Base-by-base conservation (phyloP, 2,888 invertebrate species). In the Leptothorax acervorum region DNA sequence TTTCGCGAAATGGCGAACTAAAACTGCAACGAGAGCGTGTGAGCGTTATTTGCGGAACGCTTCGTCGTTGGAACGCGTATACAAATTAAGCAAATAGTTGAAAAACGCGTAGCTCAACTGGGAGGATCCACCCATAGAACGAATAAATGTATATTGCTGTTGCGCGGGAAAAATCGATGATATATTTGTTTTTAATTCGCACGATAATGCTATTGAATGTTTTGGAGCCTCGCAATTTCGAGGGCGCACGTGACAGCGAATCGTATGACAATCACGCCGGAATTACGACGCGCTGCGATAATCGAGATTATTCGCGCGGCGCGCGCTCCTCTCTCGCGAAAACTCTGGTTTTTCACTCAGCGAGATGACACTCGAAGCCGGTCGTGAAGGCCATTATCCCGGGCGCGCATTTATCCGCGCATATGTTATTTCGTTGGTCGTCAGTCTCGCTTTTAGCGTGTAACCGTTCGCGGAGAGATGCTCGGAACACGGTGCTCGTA, bases 51-150 rank as follows among this genome's bases (percentile, higher is more conserved):
- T 81, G 79, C 73, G 73, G 23, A 81, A 73, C 79, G 79, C 18
- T 62, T 73, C 39, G 51, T 60, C 48, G 60, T 18, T 39, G 60
- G 28, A 48, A 73, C 55, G 79, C 79, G 73, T 55, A 35, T 60
- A 81, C 73, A 81, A 81, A 81, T 81, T 81, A 81, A 81, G 60
- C 73, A 81, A 81, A 81, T 81, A 73, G 79, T 81, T 73, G 73
- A 73, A 81, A 35, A 81, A 73, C 60, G 51, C 28, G 28, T 73
- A 71, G 79, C 60, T n/a, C 60, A 62, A 62, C 48, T 23, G 23
- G 23, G 23, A 18, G 28, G 18, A 70, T 48, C 11, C 57, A 31
- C 28, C 57, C 42, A 48, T 60, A 73, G 79, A 81, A 60, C 60
- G 39, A 81, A 81, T 73, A 62, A 62, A 73, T 51, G 79, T 81